Conservation (phyloP, 2,888 invertebrate genomes). For the Drosophila algonquin region DNA sequence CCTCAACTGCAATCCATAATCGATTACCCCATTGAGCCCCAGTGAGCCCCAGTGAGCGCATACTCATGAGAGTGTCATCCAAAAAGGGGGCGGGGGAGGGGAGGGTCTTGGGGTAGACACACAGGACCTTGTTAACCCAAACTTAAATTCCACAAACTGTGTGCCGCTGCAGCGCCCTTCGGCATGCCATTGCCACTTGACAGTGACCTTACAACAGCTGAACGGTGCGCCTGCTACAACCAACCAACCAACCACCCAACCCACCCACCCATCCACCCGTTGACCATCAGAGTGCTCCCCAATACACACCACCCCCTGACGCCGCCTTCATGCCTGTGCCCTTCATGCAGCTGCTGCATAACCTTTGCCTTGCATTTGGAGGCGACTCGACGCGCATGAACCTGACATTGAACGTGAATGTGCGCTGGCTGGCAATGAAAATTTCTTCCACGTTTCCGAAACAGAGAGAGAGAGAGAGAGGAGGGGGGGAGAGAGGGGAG, state of each 20-base stretch:
- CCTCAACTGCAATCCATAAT: neutral
- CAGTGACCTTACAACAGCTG: slow-evolving; percentile 44
- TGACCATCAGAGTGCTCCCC: slow-evolving; percentile 8
- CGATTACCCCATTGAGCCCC: neutral
- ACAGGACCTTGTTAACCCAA: slow-evolving; percentile 25
- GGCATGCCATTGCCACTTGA: slow-evolving; percentile 48
- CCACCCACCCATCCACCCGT: slow-evolving; percentile 16
- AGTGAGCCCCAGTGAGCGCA: neutral
- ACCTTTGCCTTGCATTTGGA: slow-evolving; percentile 59
- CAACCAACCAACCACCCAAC: too few species aligned
- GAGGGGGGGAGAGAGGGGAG: neutral
- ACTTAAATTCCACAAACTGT: slow-evolving; percentile 22
- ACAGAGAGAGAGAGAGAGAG: neutral
- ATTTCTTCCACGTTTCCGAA: slow-evolving; percentile 51
- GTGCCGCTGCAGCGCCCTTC: slow-evolving; percentile 23
- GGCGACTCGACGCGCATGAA: slow-evolving; percentile 63
- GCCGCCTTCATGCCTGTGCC: neutral
- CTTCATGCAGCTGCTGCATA: slow-evolving; percentile 35
- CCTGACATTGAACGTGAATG: slow-evolving; percentile 78
- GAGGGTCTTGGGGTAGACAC: too few species aligned
- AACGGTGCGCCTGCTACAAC: slow-evolving; percentile 12
- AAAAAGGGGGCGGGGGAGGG: too few species aligned
- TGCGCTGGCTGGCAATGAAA: slow-evolving; percentile 68
- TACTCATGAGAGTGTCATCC: neutral
- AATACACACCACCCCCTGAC: neutral